phyloP scores from a whole-genome alignment of 2,888 invertebrate genomes.

The Thymelicus lineola region DNA sequence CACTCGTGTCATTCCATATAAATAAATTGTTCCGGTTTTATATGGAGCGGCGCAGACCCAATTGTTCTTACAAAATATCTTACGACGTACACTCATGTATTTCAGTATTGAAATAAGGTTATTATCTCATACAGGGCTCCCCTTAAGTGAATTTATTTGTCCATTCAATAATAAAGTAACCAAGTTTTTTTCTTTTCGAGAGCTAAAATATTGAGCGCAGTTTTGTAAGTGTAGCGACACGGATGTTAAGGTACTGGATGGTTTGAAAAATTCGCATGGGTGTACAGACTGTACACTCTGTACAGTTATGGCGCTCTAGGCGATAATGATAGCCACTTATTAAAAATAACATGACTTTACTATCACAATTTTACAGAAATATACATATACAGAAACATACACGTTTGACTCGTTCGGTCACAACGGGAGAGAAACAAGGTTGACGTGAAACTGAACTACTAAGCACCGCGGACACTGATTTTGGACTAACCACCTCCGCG shows the following conservation, averaged over 20 bases:
- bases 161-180: slow-evolving; percentile 73
- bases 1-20: slow-evolving; percentile 48
- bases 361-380: too few species aligned
- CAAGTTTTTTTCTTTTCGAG: slow-evolving; percentile 51
- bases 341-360: too few species aligned
- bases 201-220: slow-evolving; percentile 65
- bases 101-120: slow-evolving; percentile 66
- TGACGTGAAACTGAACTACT: too few species aligned
- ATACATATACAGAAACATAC: too few species aligned
- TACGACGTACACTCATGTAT: slow-evolving; percentile 50
- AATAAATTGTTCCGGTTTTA: slow-evolving; percentile 47
- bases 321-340: too few species aligned
- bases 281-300: too few species aligned
- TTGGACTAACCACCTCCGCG: too few species aligned
- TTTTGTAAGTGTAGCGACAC: slow-evolving; percentile 68
- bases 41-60: slow-evolving; percentile 46
- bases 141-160: slow-evolving; percentile 72
- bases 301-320: too few species aligned
- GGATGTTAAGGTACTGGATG: slow-evolving; percentile 45
- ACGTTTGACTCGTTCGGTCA: too few species aligned
- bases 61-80: slow-evolving; percentile 62
- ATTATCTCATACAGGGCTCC: slow-evolving; percentile 64
- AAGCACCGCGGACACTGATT: too few species aligned
- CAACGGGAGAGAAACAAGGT: too few species aligned
- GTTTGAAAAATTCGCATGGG: background rate